These are phyloP conservation scores for Glandiceps talaboti DNA, from an alignment of 53 echinoderm and acorn worm genomes.

Conservation along the genomic window DNA sequence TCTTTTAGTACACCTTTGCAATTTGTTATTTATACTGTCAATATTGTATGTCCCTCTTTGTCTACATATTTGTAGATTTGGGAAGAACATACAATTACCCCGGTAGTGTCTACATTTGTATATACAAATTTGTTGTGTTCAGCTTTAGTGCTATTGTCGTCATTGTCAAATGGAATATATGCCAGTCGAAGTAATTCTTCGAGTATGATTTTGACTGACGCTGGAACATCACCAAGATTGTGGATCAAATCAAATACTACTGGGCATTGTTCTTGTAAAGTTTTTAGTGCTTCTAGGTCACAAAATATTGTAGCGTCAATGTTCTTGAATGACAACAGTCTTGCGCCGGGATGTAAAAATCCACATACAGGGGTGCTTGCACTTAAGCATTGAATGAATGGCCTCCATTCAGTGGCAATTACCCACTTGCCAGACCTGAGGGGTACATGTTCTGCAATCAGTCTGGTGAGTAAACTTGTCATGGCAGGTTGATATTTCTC, in stretches of 20 bases:
- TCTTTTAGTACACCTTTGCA: no score
- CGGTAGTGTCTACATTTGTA: no score
- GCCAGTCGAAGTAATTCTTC: background rate
- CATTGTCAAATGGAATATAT: background rate
- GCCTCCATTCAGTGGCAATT: background rate
- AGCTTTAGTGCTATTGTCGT: no score
- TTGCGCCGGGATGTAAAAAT: background rate
- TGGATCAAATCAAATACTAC: background rate
- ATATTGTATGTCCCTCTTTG: no score
- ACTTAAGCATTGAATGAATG: background rate
- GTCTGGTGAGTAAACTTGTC: background rate
- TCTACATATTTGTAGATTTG: no score
- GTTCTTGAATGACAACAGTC: background rate
- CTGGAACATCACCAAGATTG: background rate
- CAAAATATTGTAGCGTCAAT: background rate
- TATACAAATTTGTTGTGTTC: no score
- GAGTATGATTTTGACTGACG: background rate
- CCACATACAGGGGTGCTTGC: background rate
- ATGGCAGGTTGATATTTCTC: background rate
- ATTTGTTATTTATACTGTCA: no score
- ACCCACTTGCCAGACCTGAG: background rate
- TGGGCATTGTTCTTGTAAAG: background rate
- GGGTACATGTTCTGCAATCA: background rate
- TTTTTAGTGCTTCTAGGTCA: background rate
- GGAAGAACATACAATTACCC: no score